Evolutionary conservation across 2,797 vertebrate species (phyloP).

Genomic region (Pipistrellus kuhlii): DNA sequence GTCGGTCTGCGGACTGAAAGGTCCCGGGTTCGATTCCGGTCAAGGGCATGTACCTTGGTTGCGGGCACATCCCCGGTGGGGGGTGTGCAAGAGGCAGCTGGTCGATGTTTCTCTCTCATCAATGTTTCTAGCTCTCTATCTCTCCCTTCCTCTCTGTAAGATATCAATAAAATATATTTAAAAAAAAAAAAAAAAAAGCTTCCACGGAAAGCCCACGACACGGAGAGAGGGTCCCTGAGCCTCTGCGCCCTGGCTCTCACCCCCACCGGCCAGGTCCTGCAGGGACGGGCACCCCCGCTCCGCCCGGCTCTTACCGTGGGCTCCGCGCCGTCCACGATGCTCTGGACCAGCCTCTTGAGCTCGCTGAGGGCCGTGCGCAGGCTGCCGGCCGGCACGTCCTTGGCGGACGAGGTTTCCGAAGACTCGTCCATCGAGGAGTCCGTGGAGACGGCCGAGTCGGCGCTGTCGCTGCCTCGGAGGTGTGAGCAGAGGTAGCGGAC

Average conservation of each 20-base stretch:
- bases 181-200: too few relatives aligned
- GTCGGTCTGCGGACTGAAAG: too few relatives aligned
- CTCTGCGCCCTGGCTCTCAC: not conserved
- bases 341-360: conserved; percentile 96
- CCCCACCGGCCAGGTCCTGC: accelerated
- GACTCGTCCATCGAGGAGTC: conserved; percentile 99
- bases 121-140: too few relatives aligned
- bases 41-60: too few relatives aligned
- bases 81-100: too few relatives aligned
- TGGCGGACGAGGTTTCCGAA: conserved; percentile 97
- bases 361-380: conserved; percentile 94
- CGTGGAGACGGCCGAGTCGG: conserved; percentile 95
- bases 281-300: not conserved
- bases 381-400: conserved; percentile 95
- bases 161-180: too few relatives aligned
- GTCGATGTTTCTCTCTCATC: too few relatives aligned
- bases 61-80: too few relatives aligned
- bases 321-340: conserved; percentile 95
- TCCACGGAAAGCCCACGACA: too few relatives aligned
- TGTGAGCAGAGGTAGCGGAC: conserved; percentile 96
- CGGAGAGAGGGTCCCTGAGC: not conserved
- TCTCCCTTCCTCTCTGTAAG: too few relatives aligned
- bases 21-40: too few relatives aligned
- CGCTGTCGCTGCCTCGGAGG: conserved; percentile 95
- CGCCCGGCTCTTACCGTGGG: conserved; percentile 90